Conservation (phyloP, 2,888 invertebrate genomes). For the Aplocera efformata region DNA sequence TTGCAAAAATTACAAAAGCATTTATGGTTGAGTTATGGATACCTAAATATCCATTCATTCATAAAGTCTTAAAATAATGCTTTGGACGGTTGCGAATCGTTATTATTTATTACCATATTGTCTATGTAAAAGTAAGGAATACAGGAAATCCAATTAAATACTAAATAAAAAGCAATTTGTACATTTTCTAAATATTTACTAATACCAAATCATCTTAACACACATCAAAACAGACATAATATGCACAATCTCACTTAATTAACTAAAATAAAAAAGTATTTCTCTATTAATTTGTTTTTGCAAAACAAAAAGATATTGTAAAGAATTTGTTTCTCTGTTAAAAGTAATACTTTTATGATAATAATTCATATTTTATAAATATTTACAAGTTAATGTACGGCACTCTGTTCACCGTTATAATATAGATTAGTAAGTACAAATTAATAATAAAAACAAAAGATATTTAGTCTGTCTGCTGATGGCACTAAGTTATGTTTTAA, state of each 20-base stretch:
- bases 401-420: conserved; percentile 66
- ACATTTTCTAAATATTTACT: conserved; percentile 76
- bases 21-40: no score
- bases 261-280: conserved; percentile 57
- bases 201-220: conserved; percentile 79
- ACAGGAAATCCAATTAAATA: no score
- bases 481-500: conserved; percentile 74
- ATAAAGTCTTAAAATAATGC: no score
- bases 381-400: conserved; percentile 75
- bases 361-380: conserved; percentile 48
- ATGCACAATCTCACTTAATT: conserved; percentile 79
- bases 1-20: no score
- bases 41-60: no score
- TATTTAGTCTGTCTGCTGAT: conserved; percentile 66
- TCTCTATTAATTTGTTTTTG: conserved; percentile 68
- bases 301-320: conserved; percentile 59
- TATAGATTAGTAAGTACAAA: conserved; percentile 68
- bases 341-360: conserved; percentile 57
- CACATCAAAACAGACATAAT: conserved; percentile 80
- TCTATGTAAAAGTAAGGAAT: no score
- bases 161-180: conserved; percentile 34
- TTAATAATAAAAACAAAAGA: conserved; percentile 63
- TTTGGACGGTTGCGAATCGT: no score
- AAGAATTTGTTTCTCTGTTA: conserved; percentile 60
- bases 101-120: no score